Percentiles rank a stretch among this genome's conserved stretches.
phyloP scores from a whole-genome alignment of 2,888 invertebrate genomes.

The Bombyx huttoni region DNA sequence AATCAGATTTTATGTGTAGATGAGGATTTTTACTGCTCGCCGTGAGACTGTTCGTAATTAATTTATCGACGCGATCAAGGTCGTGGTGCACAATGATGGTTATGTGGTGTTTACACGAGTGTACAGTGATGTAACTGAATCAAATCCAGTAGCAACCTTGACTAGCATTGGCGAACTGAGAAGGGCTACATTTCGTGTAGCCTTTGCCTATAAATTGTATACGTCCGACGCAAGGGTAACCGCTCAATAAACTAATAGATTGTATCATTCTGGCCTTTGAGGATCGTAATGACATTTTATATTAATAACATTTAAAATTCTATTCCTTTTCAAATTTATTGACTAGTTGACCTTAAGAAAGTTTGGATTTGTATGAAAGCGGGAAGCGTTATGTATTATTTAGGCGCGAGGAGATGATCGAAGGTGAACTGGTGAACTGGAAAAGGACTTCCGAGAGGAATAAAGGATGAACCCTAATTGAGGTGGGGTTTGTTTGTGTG shows the following conservation, averaged over 20 bases:
- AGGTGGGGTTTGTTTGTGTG: constrained; percentile 38
- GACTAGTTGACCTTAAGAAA: constrained; percentile 58
- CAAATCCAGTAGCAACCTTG: constrained; percentile 4
- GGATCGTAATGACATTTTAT: constrained; percentile 39
- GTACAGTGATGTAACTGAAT: constrained; percentile 10
- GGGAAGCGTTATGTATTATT: constrained; percentile 38
- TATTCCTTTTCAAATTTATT: constrained; percentile 58
- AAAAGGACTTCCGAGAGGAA: constrained; percentile 38
- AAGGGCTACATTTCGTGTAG: constrained; percentile 27
- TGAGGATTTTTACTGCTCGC: constrained; percentile 34
- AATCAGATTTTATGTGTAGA: constrained; percentile 49
- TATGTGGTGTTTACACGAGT: constrained; percentile 9
- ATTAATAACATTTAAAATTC: constrained; percentile 46
- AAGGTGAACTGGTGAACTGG: constrained; percentile 56
- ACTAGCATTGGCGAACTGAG: constrained; percentile 11
- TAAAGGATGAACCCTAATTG: constrained; percentile 60
- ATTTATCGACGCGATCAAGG: constrained; percentile 51
- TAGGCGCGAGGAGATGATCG: constrained; percentile 24
- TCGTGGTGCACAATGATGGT: constrained; percentile 6
- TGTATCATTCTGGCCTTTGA: constrained; percentile 51
- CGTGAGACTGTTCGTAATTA: constrained; percentile 39
- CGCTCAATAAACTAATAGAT: constrained; percentile 57
- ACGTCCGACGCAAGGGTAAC: constrained; percentile 55
- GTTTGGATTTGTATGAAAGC: constrained; percentile 48
- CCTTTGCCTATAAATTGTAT: constrained; percentile 37